Base-by-base conservation (phyloP, 2,888 invertebrate species). In the Mesorhabditis belari region DNA sequence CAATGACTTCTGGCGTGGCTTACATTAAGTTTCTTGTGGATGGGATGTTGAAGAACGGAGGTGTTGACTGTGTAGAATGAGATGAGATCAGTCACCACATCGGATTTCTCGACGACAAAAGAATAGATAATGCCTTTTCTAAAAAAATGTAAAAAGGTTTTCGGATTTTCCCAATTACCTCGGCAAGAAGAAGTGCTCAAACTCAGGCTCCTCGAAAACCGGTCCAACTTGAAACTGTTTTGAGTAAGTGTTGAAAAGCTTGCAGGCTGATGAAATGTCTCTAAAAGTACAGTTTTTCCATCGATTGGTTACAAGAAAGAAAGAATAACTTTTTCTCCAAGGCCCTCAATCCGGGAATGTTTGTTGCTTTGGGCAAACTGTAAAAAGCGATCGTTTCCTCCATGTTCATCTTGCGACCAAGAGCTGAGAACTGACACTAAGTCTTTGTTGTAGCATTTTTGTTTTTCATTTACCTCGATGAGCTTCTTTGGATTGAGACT, bases 401-500 rank as follows among this genome's bases (percentile, higher is more conserved):
- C 91, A 99, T 92, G 24, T 96, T 99, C 96, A 98, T 98, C 82
- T 99, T 96, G 62, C 92, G 87, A 58, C 91, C 91, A 68, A 99
- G 85, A 83, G 95, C 94, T 55, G 95, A 96, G 84, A 99, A 99
- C 81, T 93, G 92, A 54, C 44, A 35, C 44, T 35, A 35, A 35
- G n/a, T n/a, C n/a, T n/a, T n/a, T n/a, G n/a, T n/a, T 17, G 12
- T n/a, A 35, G n/a, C n/a, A n/a, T n/a, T n/a, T n/a, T n/a, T n/a
- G n/a, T n/a, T n/a, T n/a, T n/a, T n/a, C n/a, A n/a, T n/a, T 35
- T n/a, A 92, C 90, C 81, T 99, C 98, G 79, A 99, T 94, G 81
- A 99, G 85, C 83, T 98, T 98, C 83, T 93, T 92, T 70, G 98
- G 96, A 84, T 99, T 98, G 57, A 99, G 85, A 6, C 96, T 95